Base-by-base conservation (phyloP, 1,140 invertebrate species). In the Oppia nitens region DNA sequence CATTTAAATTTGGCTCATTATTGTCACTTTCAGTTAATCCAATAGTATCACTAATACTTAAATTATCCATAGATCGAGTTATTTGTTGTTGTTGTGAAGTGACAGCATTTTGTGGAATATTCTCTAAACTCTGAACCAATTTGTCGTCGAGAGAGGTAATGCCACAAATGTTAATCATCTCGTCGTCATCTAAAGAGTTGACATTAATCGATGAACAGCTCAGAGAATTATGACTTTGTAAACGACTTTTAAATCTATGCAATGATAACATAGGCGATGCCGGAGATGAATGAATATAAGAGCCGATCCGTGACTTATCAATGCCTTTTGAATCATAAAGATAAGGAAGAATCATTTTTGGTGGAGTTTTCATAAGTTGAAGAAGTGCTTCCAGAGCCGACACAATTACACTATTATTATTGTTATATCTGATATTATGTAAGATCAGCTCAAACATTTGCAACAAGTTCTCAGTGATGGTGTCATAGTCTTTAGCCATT, bases 371-470 rank as follows among this genome's bases (percentile, higher is more conserved):
- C 0, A 93, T 68, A 2, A 91, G 66, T 59, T 84, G 79, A 52
- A 80, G 79, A 14, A 91, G 72, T 26, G 84, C 83, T 73, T 93
- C 88, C 63, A 92, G 73, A 21, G 83, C 77, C 6, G 84, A 78
- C 62, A 86, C 87, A 28, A 55, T 59, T 54, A 87, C 78, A n/a
- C 88, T 77, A 72, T 90, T 90, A 68, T 89, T 86, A 70, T 89
- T 83, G 1, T 71, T 71, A 66, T 81, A 79, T 55, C 79, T 75
- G 27, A 79, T 76, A 68, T 82, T 84, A 66, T 82, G 74, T 21
- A 92, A 66, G 67, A 83, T 82, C n/a, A 88, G 70, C 69, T 90
- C 83, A 70, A 87, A 89, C 20, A 91, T 75, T 80, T 87, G 72
- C 2, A 67, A 65, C 51, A 66, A 57, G 65, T 52, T 56, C 45